Conservation (phyloP, 2,113 vertebrate genomes). For the Tiliqua scincoides region DNA sequence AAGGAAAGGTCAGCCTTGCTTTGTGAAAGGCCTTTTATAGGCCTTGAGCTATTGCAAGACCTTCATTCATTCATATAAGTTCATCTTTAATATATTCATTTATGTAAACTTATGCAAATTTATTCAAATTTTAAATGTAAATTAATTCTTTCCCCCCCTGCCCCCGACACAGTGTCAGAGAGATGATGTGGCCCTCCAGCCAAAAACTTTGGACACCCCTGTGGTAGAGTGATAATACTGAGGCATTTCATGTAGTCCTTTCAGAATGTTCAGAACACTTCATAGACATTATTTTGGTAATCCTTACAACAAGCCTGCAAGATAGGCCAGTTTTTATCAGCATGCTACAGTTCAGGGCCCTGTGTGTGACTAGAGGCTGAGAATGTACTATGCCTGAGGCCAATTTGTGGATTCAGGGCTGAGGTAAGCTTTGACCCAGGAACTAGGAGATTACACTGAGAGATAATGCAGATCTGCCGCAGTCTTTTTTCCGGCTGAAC, state of each 20-base stretch:
- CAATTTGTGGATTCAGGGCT: neutral
- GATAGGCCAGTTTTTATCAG: neutral
- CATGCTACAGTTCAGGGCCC: neutral
- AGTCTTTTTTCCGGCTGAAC: neutral
- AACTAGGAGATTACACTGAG: neutral
- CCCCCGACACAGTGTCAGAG: too few species aligned
- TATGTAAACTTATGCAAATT: too few species aligned
- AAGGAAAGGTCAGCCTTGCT: too few species aligned
- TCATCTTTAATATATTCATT: too few species aligned
- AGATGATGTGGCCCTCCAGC: too few species aligned
- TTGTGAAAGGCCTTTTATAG: too few species aligned
- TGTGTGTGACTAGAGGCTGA: neutral
- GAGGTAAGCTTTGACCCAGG: neutral
- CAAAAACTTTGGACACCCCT: too few species aligned
- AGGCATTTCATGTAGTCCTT: neutral
- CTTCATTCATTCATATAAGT: too few species aligned
- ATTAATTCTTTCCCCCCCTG: too few species aligned
- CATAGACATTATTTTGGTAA: neutral
- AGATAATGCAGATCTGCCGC: neutral
- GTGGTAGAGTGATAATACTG: neutral
- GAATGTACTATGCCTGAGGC: neutral
- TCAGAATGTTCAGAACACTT: neutral
- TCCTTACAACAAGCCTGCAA: neutral
- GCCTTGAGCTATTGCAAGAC: too few species aligned
- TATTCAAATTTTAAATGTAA: too few species aligned